Conservation (phyloP, 2,797 vertebrate genomes). For the Carcharodon carcharias region DNA sequence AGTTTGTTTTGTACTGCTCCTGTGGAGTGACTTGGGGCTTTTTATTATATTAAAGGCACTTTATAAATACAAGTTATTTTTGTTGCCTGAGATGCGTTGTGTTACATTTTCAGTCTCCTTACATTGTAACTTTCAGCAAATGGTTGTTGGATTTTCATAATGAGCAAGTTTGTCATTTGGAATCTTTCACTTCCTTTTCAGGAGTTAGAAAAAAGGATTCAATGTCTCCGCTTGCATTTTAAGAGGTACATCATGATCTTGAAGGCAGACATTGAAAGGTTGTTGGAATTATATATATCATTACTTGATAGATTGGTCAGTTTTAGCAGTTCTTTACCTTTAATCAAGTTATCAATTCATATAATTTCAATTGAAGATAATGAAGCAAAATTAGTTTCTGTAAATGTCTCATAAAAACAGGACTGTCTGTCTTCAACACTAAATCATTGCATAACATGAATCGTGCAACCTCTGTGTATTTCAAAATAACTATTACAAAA, state of each 20-base stretch:
- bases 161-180: not conserved
- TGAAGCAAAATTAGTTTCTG: not conserved
- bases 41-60: too few species aligned
- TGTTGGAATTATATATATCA: not conserved
- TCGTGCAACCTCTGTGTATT: not conserved
- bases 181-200: not conserved
- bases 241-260: not conserved
- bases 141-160: not conserved
- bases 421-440: not conserved
- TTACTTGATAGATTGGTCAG: not conserved
- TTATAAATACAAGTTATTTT: too few species aligned
- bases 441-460: not conserved
- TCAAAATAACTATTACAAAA: constrained; percentile 20
- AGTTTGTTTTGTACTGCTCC: too few species aligned
- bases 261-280: not conserved
- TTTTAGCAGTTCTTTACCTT: not conserved
- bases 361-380: not conserved
- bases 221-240: not conserved
- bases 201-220: not conserved
- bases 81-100: too few species aligned
- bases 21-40: too few species aligned
- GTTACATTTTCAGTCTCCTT: not conserved
- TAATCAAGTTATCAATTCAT: not conserved
- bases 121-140: not conserved
- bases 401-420: not conserved